Percentiles rank a stretch among this genome's conserved stretches.
Conservation (phyloP, 2,888 invertebrate species). For the Serripes groenlandicus region DNA sequence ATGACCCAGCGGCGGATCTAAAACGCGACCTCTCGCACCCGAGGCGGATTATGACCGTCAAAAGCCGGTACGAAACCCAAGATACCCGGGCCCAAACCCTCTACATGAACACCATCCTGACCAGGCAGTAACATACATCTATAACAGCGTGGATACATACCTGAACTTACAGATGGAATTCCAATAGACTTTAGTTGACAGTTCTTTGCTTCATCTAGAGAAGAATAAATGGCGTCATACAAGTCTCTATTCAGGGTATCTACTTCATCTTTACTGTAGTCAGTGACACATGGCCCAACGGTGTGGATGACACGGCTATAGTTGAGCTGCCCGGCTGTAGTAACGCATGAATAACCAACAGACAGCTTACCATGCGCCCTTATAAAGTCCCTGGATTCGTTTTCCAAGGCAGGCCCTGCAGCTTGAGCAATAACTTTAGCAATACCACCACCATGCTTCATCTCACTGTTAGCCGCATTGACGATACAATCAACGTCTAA, state of each 20-base stretch:
- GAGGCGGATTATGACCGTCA: no score
- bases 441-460: slow-evolving; percentile 36
- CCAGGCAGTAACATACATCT: not conserved
- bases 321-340: slow-evolving; percentile 53
- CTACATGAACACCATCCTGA: no score
- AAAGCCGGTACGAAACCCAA: no score
- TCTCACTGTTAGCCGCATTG: slow-evolving; percentile 43
- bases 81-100: no score
- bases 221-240: slow-evolving; percentile 36
- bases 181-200: slow-evolving; percentile 38
- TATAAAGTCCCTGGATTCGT: slow-evolving; percentile 26
- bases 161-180: slow-evolving; percentile 62
- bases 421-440: slow-evolving; percentile 38
- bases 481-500: slow-evolving; percentile 45
- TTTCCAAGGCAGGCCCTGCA: slow-evolving; percentile 31
- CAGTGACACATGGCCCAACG: slow-evolving; percentile 59
- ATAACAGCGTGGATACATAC: slow-evolving; percentile 18
- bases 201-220: slow-evolving; percentile 41
- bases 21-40: no score
- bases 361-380: not conserved
- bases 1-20: no score
- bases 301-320: slow-evolving; percentile 60
- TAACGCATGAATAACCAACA: slow-evolving; percentile 44
- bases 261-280: slow-evolving; percentile 29
- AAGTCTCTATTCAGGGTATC: slow-evolving; percentile 18